These are phyloP conservation scores for Latrodectus elegans DNA, from an alignment of 2,888 invertebrate species.

Conservation along the genomic window DNA sequence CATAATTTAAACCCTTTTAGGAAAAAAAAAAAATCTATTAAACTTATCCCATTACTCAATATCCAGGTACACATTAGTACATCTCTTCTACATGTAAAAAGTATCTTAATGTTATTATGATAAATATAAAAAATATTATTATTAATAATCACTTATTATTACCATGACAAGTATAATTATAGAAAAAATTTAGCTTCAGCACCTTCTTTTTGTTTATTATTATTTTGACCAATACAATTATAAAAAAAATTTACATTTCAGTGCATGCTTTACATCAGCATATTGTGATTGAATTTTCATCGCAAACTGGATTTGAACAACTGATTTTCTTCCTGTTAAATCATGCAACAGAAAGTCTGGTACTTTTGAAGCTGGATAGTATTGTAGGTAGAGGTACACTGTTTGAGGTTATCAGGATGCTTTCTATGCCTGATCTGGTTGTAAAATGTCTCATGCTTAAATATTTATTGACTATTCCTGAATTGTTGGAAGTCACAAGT, in stretches of 20 bases:
- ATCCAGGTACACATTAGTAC: background rate
- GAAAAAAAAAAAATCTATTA: background rate
- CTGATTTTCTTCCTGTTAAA: slow-evolving; percentile 2
- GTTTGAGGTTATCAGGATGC: slow-evolving; percentile 18
- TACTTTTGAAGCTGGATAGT: slow-evolving; percentile 2
- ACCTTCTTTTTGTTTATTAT: too few relatives aligned
- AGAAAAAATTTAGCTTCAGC: too few relatives aligned
- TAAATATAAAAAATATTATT: too few relatives aligned
- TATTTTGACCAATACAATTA: too few relatives aligned
- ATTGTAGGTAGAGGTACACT: slow-evolving; percentile 12
- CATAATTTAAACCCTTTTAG: background rate
- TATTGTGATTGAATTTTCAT: too few relatives aligned
- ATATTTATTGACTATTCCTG: background rate
- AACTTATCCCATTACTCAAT: slow-evolving; percentile 6
- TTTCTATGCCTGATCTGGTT: slow-evolving; percentile 14
- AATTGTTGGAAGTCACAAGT: background rate
- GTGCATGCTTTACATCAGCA: background rate
- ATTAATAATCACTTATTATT: too few relatives aligned
- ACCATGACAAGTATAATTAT: background rate
- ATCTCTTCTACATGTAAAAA: slow-evolving; percentile 4
- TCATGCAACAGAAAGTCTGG: background rate
- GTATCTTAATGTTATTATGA: background rate
- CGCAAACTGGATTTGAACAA: too few relatives aligned
- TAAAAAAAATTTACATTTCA: background rate
- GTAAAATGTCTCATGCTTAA: slow-evolving; percentile 4